Base-by-base conservation (phyloP, 2,888 invertebrate species). In the Andrena flavipes region DNA sequence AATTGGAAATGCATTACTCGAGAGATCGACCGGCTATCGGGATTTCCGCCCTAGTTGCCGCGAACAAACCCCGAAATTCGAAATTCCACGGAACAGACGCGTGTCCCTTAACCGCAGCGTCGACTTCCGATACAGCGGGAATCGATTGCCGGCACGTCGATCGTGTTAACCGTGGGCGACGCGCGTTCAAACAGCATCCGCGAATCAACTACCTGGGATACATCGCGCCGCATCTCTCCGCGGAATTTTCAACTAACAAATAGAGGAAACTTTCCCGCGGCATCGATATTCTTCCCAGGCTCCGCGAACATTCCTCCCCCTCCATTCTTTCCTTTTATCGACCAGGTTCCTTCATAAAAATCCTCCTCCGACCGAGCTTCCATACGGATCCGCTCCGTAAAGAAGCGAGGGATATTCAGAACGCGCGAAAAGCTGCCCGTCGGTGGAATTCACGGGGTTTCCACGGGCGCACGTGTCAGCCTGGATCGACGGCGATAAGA, bases 401-500 rank as follows among this genome's bases (percentile, higher is more conserved):
- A 56, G 23, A 56, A 56, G 23, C 20, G 42, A 42, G 3, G 7
- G 42, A 13, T n/a, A 35, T 42, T 30, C 33, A 0, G 35, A 20
- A 35, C 33, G 10, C 29, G 59, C 23, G 26, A 26, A 35, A 33
- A 26, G 4, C 13, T n/a, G 26, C 7, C 26, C 42, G 26, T 16
- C 35, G 23, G 16, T 65, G 29, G 51, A 51, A 48, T 72, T 54
- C 30, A 33, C 33, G 13, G 29, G 64, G 16, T 48, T 69, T 48
- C 33, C 56, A n/a, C n/a, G 29, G 67, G 42, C 33, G 30, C 49
- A 51, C 60, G 68, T 8, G 69, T 23, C 59, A 30, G 33, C 2
- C 23, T 8, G 48, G 59, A 76, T 80, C 80, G 80, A 80, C 76
- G 76, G 7, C 10, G 71, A 71, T 76, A 80, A 80, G 76, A 71